Evolutionary conservation across 2,113 vertebrate genomes (phyloP), one percentile per base, ranked within the genome.

Genomic region (Nyctereutes procyonoides): DNA sequence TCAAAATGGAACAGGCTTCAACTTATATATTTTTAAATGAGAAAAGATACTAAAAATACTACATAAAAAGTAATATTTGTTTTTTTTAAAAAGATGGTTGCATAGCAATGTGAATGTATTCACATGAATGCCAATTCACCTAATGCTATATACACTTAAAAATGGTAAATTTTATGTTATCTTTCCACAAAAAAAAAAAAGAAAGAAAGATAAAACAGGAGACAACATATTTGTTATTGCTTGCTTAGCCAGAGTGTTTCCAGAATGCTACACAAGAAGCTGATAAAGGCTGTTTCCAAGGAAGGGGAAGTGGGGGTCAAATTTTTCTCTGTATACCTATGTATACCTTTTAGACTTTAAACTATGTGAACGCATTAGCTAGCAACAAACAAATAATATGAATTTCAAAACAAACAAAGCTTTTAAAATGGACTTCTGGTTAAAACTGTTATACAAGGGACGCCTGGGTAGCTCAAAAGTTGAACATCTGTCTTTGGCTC

Each of bases 41-140:
- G 63, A 93, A 69, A 85, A 74, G 2, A 94, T 67, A 74, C 2
- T 83, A 11, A 93, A 96, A 91, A 96, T 63, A 65, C 35, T 91
- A 92, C n/a, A 53, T 83, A 74, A 28, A 84, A 84, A 86, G 51
- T 71, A 96, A 91, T 20, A 76, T 67, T 85, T 38, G 22, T 77
- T 82, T 48, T 55, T 43, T 43, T 43, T 24, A 24, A 28, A 55
- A 96, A 82, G 11, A 62, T n/a, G 28, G 67, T 26, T 55, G 53
- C n/a, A 87, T 16, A 71, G 28, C 20, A 43, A n/a, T 35, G 30
- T 82, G 32, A 94, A 92, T 55, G n/a, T 76, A 88, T 10, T 95
- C 26, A 43, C 43, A 43, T 43, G 43, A 67, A 60, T 32, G 60
- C 17, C 56, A 53, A 69, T 12, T 60, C 63, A 60, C 63, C 79